Base-by-base conservation (phyloP, 1,140 invertebrate genomes). In the Macrostomum lignano region DNA sequence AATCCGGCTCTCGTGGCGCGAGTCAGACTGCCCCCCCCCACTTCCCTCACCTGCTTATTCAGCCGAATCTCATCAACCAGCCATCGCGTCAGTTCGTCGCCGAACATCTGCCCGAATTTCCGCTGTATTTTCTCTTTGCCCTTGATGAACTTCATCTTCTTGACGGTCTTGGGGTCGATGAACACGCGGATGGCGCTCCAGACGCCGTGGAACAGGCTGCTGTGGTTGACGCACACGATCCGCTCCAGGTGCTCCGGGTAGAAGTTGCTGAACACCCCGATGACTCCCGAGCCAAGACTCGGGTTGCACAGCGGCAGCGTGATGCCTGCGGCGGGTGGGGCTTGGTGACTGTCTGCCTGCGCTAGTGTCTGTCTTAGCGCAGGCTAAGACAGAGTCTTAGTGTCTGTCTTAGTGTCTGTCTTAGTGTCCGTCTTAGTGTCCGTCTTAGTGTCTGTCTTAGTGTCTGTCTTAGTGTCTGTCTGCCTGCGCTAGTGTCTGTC, bases 161-260 rank as follows among this genome's bases (percentile, higher is more conserved):
- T 17, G 41, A 42, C 40, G 1, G 51, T 53, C 25, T 45, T 42
- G 11, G 42, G 40, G 6, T 47, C 43, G 7, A 55, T 33, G 21
- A 53, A 47, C 9, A 44, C 38, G 40, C 51, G 52, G 9, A 53
- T 44, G 4, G 49, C 51, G 33, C 46, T 45, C 48, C 48, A 55
- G 7, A 55, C 44, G 2, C 44, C 46, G 9, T 53, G 52, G 28
- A 55, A 55, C 2, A 55, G 21, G 1, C 44, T 33, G 24, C 40
- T 51, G 39, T 52, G 48, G 36, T 53, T 53, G 2, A 55, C 29
- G 38, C 46, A 49, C 17, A 52, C 44, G 22, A 49, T 48, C 24
- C 45, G 22, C 1, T 51, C 52, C 2, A 55, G 45, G 2, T 48
- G 38, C 40, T 55, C 52, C 11, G 52, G 52, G 35, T 55, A 55